A percentile compares a stretch with the other conserved stretches of the same genome.
Conservation (phyloP, 2,797 vertebrate genomes). For the Champsocephalus esox region DNA sequence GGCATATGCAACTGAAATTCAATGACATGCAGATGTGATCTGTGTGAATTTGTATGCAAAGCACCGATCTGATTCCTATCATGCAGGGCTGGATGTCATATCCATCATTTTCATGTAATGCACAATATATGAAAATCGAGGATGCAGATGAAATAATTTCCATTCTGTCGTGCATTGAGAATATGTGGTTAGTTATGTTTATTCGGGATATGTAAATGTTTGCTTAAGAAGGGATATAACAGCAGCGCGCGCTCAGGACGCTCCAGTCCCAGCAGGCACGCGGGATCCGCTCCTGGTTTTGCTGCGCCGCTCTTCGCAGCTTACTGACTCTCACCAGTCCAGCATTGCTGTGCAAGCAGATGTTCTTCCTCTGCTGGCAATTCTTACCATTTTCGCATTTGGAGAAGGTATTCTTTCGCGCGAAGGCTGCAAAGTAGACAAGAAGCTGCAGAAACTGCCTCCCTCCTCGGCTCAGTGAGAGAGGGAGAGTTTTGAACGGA, state of each 20-base stretch:
- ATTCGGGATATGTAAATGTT: conserved; percentile 68
- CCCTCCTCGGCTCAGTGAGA: conserved; percentile 30
- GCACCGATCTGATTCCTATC: conserved; percentile 65
- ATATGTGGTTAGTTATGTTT: conserved; percentile 57
- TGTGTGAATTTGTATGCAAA: conserved; percentile 76
- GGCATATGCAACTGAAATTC: conserved; percentile 66
- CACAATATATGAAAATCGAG: conserved; percentile 60
- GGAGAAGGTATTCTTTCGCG: conserved; percentile 65
- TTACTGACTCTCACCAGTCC: conserved; percentile 75
- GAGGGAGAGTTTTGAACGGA: conserved; percentile 58
- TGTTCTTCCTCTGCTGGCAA: conserved; percentile 80
- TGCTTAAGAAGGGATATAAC: conserved; percentile 4
- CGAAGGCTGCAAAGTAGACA: conserved; percentile 61
- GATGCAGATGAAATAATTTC: conserved; percentile 42
- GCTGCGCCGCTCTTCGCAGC: conserved; percentile 68
- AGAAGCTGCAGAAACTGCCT: conserved; percentile 55
- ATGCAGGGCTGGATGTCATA: conserved; percentile 66
- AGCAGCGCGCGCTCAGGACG: conserved; percentile 52
- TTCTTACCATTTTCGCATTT: conserved; percentile 66
- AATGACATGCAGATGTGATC: conserved; percentile 74
- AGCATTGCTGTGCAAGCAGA: conserved; percentile 87
- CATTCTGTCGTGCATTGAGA: conserved; percentile 42
- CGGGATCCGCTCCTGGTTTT: conserved; percentile 84
- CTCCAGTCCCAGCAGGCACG: conserved; percentile 71
- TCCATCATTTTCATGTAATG: conserved; percentile 74